phyloP scores from a whole-genome alignment of 2,888 invertebrate genomes.

The Ceratothoa steindachneri region DNA sequence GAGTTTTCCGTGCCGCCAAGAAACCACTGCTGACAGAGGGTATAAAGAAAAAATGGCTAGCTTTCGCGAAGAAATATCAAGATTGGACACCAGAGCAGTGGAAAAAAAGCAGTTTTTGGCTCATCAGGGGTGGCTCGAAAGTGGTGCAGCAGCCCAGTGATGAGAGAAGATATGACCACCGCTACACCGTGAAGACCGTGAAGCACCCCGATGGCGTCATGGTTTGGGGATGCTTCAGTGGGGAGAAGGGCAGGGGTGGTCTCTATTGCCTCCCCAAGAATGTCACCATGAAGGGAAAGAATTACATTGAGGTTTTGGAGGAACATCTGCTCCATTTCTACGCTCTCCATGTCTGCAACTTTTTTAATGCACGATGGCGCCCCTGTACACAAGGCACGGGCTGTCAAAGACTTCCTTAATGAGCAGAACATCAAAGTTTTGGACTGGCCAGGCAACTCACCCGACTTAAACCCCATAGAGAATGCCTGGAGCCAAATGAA shows the following conservation, averaged over 20 bases:
- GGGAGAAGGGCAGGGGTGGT: background rate
- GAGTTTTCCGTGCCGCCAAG: background rate
- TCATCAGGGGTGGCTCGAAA: slow-evolving; percentile 9
- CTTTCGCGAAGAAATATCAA: slow-evolving; percentile 10
- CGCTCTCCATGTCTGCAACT: no score
- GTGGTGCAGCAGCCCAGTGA: background rate
- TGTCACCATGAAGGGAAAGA: slow-evolving; percentile 17
- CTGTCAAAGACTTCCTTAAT: no score
- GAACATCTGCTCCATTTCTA: no score
- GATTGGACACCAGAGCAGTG: slow-evolving; percentile 16
- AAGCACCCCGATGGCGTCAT: slow-evolving; percentile 17
- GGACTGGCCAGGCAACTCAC: no score
- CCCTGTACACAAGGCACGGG: no score
- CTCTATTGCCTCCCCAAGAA: slow-evolving; percentile 16
- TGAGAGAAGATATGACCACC: background rate
- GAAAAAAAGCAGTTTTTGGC: slow-evolving; percentile 17
- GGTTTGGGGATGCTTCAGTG: slow-evolving; percentile 12
- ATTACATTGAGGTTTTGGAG: no score
- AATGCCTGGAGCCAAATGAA: no score
- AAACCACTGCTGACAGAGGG: slow-evolving; percentile 22
- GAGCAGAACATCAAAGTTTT: no score
- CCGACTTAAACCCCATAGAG: no score
- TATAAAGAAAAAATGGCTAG: background rate
- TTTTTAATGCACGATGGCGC: no score
- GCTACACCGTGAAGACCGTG: slow-evolving; percentile 20